Evolutionary conservation across 2,888 invertebrate species (phyloP).

Genomic region (Drosophila tripunctata): DNA sequence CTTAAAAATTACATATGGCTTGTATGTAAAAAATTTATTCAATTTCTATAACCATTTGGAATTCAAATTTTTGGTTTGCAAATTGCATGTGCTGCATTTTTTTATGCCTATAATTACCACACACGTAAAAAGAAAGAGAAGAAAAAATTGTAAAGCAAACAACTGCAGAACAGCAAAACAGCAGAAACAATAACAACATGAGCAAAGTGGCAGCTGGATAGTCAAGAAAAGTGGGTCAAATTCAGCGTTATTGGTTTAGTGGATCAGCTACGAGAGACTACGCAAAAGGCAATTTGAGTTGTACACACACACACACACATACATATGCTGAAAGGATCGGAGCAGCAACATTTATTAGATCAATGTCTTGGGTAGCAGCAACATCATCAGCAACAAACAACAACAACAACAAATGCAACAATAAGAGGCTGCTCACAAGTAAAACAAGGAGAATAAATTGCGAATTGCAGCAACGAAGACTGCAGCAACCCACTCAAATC

Average conservation of each 20-base stretch:
- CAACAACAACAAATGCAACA: not conserved
- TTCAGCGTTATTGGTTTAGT: conserved; percentile 73
- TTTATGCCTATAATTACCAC: conserved; percentile 52
- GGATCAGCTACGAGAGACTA: conserved; percentile 63
- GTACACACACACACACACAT: conserved; percentile 21
- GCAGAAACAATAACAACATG: conserved; percentile 12
- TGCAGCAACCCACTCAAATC: conserved; percentile 51
- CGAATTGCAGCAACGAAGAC: conserved; percentile 26
- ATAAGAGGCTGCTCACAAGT: conserved; percentile 26
- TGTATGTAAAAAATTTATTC: not conserved
- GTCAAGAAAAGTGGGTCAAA: conserved; percentile 63
- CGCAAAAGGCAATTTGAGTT: conserved; percentile 61
- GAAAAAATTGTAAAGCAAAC: conserved; percentile 36
- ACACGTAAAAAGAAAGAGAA: not conserved
- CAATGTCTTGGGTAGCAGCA: conserved; percentile 52
- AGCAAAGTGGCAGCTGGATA: conserved; percentile 19
- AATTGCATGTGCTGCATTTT: conserved; percentile 15
- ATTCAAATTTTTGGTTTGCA: conserved; percentile 3
- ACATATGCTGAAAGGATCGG: too few relatives aligned
- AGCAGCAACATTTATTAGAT: conserved; percentile 54
- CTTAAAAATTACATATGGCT: not conserved
- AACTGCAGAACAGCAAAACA: not conserved
- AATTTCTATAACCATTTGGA: conserved; percentile 10
- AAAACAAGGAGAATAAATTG: conserved; percentile 54
- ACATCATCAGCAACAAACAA: conserved; percentile 7